Percentiles rank a stretch among this genome's conserved stretches.
phyloP scores from a whole-genome alignment of 2,797 vertebrate species.

The Halcyon chelicuti region DNA sequence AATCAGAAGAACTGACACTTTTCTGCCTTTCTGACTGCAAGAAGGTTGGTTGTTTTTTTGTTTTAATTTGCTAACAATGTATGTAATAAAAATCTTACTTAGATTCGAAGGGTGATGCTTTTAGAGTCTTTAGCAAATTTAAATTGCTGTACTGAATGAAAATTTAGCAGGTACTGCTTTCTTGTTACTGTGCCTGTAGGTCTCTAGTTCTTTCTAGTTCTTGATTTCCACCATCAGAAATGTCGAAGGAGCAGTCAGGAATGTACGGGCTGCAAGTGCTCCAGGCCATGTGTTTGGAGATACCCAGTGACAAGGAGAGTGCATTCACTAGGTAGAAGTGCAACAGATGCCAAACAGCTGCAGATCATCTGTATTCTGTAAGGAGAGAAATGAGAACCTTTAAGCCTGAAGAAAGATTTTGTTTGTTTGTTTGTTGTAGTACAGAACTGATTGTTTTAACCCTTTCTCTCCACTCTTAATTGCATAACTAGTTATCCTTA shows the following conservation, averaged over 20 bases:
- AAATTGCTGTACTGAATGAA: neutral
- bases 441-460: neutral
- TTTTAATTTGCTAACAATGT: neutral
- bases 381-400: constrained; percentile 10
- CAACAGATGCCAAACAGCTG: constrained; percentile 61
- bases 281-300: neutral
- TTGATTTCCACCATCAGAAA: neutral
- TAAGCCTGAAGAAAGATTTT: neutral
- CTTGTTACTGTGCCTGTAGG: accelerated
- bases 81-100: neutral
- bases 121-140: neutral
- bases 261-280: neutral
- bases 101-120: neutral
- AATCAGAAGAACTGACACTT: neutral
- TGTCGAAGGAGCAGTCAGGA: neutral
- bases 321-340: neutral
- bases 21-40: neutral
- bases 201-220: neutral
- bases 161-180: neutral
- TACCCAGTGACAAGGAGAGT: neutral
- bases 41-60: neutral
- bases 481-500: neutral
- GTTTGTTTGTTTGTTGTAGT: constrained; percentile 12
- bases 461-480: neutral
- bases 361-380: constrained; percentile 29